phyloP scores from a whole-genome alignment of 2,113 vertebrate species.

The Hemichromis elongatus region DNA sequence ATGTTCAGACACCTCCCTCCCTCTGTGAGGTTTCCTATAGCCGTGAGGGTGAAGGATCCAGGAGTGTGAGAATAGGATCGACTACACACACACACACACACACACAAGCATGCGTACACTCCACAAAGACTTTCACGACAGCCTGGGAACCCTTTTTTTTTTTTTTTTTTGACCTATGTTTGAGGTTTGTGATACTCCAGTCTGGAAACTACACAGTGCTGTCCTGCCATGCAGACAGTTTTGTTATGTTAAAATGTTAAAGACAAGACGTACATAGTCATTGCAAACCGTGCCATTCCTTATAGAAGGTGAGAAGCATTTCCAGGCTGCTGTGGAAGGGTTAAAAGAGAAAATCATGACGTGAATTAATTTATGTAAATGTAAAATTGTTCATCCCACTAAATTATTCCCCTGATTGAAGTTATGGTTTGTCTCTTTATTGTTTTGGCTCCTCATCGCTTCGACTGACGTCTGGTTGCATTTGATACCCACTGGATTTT shows the following conservation, averaged over 20 bases:
- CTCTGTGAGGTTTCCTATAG: neutral
- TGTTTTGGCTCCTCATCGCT: neutral
- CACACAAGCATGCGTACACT: conserved; percentile 2
- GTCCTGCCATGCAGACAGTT: neutral
- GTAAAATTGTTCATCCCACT: conserved; percentile 49
- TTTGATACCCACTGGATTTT: neutral
- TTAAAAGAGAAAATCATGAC: conserved; percentile 4
- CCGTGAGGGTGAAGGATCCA: neutral
- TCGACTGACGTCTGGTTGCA: neutral
- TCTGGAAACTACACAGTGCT: neutral
- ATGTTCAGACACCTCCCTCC: neutral
- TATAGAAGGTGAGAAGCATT: neutral
- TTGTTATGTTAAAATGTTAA: neutral
- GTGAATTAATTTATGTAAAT: conserved; percentile 43
- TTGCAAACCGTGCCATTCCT: conserved; percentile 14
- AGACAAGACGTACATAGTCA: neutral
- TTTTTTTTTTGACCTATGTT: neutral
- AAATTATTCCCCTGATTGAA: conserved; percentile 60
- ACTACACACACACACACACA: neutral
- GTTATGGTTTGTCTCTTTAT: neutral
- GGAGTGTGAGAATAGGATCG: conserved; percentile 33
- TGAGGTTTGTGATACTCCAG: neutral
- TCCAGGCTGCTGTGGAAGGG: neutral
- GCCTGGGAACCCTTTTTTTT: conserved; percentile 28
- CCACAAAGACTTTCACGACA: conserved; percentile 1